These are phyloP conservation scores for Bovichtus diacanthus DNA, from an alignment of 2,797 vertebrate species.

Conservation along the genomic window DNA sequence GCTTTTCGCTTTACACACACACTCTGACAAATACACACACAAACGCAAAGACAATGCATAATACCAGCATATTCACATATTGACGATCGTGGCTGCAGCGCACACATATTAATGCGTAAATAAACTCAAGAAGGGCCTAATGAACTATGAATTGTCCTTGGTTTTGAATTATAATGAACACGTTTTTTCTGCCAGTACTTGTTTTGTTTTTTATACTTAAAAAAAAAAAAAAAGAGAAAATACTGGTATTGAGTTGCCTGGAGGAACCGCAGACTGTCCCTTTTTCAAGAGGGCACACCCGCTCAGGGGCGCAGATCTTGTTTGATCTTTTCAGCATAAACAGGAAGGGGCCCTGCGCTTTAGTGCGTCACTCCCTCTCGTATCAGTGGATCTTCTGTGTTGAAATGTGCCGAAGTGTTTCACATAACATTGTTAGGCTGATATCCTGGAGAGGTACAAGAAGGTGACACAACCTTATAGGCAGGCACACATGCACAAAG, in stretches of 20 bases:
- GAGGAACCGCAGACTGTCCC: constrained; percentile 10
- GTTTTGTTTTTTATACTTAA: constrained; percentile 7
- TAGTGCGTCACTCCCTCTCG: constrained; percentile 76
- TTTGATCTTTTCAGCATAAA: constrained; percentile 78
- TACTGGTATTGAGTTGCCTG: constrained; percentile 12
- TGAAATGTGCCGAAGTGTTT: constrained; percentile 71
- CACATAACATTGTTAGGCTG: constrained; percentile 71
- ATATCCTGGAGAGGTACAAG: constrained; percentile 72
- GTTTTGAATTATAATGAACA: not conserved
- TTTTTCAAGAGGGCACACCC: constrained; percentile 39
- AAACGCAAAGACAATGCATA: constrained; percentile 5
- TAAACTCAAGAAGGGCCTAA: not conserved
- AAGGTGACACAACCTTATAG: constrained; percentile 53
- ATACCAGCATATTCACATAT: constrained; percentile 20
- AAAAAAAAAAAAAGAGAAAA: no score
- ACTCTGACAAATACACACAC: not conserved
- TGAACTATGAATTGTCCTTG: not conserved
- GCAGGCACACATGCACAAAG: constrained; percentile 11
- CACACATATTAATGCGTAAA: not conserved
- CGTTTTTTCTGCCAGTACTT: not conserved
- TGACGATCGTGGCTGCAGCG: not conserved
- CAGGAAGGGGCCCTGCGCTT: constrained; percentile 77
- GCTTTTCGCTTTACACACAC: constrained; percentile 14
- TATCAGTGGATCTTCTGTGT: constrained; percentile 75
- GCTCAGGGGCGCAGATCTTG: constrained; percentile 38